Conservation (phyloP, 2,888 invertebrate species). For the Melieria omissa region DNA sequence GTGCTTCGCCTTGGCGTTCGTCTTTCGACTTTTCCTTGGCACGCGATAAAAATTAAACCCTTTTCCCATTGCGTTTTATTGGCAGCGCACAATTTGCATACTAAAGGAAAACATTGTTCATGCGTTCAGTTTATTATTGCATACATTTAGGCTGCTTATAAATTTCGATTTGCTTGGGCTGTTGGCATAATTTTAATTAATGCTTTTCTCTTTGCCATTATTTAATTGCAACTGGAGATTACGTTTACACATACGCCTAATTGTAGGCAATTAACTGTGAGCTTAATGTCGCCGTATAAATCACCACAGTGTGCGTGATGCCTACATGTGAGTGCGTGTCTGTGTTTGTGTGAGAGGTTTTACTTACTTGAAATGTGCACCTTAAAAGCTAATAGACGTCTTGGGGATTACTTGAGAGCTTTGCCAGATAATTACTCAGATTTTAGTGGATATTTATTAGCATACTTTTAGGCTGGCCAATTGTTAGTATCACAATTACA, state of each 20-base stretch:
- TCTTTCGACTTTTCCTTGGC: neutral
- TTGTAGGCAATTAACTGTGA: constrained; percentile 39
- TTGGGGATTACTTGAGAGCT: no score
- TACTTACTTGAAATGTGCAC: no score
- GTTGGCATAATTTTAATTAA: neutral
- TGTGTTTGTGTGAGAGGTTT: neutral
- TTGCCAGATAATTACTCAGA: no score
- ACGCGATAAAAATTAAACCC: neutral
- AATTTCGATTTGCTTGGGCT: neutral
- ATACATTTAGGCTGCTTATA: neutral
- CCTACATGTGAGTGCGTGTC: neutral
- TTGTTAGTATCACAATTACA: no score
- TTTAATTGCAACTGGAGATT: neutral
- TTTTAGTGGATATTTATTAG: no score
- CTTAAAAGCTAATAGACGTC: no score
- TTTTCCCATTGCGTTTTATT: neutral
- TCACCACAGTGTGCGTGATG: neutral
- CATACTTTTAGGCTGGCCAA: no score
- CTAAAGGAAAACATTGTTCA: neutral
- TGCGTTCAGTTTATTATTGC: neutral
- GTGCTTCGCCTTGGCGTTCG: neutral
- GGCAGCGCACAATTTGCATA: neutral
- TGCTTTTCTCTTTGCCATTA: neutral
- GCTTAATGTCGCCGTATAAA: neutral
- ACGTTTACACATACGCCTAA: constrained; percentile 38